Conservation (phyloP, 2,797 vertebrate species). For the Nannoperca australis region DNA sequence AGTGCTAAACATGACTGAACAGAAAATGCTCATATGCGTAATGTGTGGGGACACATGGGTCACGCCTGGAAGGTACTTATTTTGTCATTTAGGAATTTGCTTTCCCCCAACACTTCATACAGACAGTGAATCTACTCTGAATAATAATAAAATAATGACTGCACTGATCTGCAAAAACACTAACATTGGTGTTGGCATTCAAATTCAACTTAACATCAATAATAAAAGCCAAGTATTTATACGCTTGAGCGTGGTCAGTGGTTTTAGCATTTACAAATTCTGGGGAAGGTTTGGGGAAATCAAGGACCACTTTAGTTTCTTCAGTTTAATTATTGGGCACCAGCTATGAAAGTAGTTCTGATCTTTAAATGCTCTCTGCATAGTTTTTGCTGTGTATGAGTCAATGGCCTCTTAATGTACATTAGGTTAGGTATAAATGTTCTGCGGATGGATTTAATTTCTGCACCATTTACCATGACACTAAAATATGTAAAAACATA, state of each 20-base stretch:
- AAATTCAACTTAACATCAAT: neutral
- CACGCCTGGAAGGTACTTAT: neutral
- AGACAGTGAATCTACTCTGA: neutral
- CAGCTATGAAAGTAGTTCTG: neutral
- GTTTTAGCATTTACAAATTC: slow-evolving; percentile 2
- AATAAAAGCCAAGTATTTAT: neutral
- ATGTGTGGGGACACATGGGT: neutral
- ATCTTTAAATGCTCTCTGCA: neutral
- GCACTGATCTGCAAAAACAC: neutral
- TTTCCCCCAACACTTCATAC: neutral
- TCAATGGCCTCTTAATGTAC: neutral
- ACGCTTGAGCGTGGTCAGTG: neutral
- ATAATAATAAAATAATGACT: neutral
- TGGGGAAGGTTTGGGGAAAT: neutral
- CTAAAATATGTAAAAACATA: neutral
- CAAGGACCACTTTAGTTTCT: neutral
- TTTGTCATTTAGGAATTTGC: neutral
- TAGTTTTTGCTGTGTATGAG: neutral
- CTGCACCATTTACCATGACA: neutral
- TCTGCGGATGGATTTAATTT: neutral
- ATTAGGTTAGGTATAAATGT: neutral
- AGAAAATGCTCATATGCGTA: neutral
- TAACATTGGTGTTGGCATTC: slow-evolving; percentile 6
- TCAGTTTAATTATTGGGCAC: neutral
- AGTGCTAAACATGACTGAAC: neutral